These are phyloP conservation scores for Porites cylindrica DNA, from an alignment of 92 coral and sea anemone genomes.

Conservation along the genomic window DNA sequence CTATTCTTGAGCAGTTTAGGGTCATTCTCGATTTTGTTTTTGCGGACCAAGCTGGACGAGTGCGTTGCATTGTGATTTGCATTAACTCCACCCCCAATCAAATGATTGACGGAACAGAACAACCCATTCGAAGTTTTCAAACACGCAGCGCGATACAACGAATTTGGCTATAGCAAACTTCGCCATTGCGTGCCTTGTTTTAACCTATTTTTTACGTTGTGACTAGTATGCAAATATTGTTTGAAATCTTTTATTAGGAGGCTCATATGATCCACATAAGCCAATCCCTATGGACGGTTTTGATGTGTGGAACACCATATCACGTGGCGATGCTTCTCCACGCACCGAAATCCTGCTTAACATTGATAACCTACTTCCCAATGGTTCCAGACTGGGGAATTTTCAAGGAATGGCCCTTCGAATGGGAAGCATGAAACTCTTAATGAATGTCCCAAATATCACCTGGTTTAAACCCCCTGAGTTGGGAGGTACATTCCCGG, in stretches of 20 bases:
- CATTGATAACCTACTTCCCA: conserved; percentile 40
- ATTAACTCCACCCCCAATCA: too few relatives aligned
- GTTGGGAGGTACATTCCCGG: conserved; percentile 6
- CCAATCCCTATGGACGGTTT: conserved; percentile 58
- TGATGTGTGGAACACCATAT: conserved; percentile 57
- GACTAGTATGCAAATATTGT: background rate
- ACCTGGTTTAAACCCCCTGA: conserved; percentile 82
- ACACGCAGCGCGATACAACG: too few relatives aligned
- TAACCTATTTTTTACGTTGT: too few relatives aligned
- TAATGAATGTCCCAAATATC: conserved; percentile 64
- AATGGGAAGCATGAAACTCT: conserved; percentile 70
- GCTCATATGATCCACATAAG: conserved; percentile 18
- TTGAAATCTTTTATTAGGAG: conserved; percentile 37
- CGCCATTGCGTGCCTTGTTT: too few relatives aligned
- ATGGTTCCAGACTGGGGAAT: conserved; percentile 1
- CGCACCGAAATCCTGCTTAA: conserved; percentile 60
- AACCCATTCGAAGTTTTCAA: too few relatives aligned
- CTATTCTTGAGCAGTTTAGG: too few relatives aligned
- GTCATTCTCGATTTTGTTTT: too few relatives aligned
- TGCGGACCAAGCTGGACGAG: too few relatives aligned
- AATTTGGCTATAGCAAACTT: too few relatives aligned
- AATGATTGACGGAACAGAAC: too few relatives aligned
- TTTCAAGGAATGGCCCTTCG: conserved; percentile 72
- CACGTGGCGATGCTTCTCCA: conserved; percentile 56
- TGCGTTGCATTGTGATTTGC: too few relatives aligned